Percentiles rank a stretch among this genome's conserved stretches.
Conservation (phyloP, 1,140 invertebrate species). For the Sarcophaga peregrina region DNA sequence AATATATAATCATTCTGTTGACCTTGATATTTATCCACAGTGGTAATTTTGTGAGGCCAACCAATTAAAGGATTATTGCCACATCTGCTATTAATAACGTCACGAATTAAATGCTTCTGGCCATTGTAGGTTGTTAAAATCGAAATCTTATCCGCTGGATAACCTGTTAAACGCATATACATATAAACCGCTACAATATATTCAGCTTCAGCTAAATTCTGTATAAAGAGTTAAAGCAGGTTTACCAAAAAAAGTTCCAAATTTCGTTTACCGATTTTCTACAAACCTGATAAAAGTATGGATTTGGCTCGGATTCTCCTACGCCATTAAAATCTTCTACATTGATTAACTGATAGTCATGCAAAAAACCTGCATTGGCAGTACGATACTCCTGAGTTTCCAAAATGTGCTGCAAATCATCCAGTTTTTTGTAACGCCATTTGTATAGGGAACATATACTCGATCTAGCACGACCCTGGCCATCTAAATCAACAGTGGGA, state of each 20-base stretch:
- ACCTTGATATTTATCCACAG: conserved; percentile 99
- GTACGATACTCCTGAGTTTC: conserved; percentile 83
- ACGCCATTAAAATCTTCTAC: conserved; percentile 97
- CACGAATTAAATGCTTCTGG: conserved; percentile 96
- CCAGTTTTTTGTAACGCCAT: conserved; percentile 97
- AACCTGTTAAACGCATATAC: conserved; percentile 98
- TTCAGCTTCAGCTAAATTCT: conserved; percentile 99
- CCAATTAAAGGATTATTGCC: conserved; percentile 97
- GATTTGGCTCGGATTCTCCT: conserved; percentile 97
- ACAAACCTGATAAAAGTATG: conserved; percentile 94
- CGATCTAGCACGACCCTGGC: conserved; percentile 88
- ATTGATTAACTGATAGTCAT: conserved; percentile 96
- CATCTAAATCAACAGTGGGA: conserved; percentile 96
- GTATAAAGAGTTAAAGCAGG: conserved; percentile 39
- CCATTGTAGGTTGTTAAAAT: conserved; percentile 99
- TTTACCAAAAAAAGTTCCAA: conserved; percentile 44
- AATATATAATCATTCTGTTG: conserved; percentile 99
- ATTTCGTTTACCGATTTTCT: conserved; percentile 37
- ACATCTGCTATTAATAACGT: conserved; percentile 95
- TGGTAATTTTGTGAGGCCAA: conserved; percentile 91
- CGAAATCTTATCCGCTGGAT: conserved; percentile 97
- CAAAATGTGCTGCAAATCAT: conserved; percentile 90
- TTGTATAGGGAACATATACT: conserved; percentile 94
- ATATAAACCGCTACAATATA: conserved; percentile 98
- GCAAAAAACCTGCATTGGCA: conserved; percentile 92